Conservation (phyloP, 2,888 invertebrate species). For the Mythimna impura region DNA sequence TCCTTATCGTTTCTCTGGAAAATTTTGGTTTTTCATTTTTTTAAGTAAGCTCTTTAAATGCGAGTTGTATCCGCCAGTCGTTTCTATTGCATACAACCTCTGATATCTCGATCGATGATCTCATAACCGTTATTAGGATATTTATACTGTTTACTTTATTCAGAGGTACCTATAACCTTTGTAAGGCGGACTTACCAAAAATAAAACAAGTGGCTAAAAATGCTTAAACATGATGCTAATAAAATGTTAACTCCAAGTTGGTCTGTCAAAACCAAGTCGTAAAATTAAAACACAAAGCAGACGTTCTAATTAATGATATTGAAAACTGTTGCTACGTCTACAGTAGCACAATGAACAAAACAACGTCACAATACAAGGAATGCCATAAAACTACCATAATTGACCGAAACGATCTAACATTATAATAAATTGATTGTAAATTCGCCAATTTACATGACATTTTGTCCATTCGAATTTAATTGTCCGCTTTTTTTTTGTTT, state of each 20-base stretch:
- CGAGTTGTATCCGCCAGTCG: background rate
- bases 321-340: constrained; percentile 69
- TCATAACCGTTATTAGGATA: background rate
- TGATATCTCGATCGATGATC: constrained; percentile 22
- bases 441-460: constrained; percentile 84
- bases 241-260: constrained; percentile 7
- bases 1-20: constrained; percentile 8
- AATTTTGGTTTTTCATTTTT: constrained; percentile 3
- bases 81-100: background rate
- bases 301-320: constrained; percentile 57
- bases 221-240: constrained; percentile 8
- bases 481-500: constrained; percentile 73
- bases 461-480: constrained; percentile 74
- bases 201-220: constrained; percentile 10
- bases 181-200: constrained; percentile 15
- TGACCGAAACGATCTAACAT: constrained; percentile 73
- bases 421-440: constrained; percentile 81
- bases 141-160: background rate
- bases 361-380: constrained; percentile 71
- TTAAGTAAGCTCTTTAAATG: constrained; percentile 16
- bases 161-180: background rate
- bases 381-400: constrained; percentile 82
- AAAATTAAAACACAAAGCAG: constrained; percentile 46
- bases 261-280: constrained; percentile 25
- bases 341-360: constrained; percentile 69